Percentiles rank a stretch among this genome's conserved stretches.
These are phyloP conservation scores for Leptobrachium leishanense DNA, from an alignment of 2,113 vertebrate species.

Conservation along the genomic window DNA sequence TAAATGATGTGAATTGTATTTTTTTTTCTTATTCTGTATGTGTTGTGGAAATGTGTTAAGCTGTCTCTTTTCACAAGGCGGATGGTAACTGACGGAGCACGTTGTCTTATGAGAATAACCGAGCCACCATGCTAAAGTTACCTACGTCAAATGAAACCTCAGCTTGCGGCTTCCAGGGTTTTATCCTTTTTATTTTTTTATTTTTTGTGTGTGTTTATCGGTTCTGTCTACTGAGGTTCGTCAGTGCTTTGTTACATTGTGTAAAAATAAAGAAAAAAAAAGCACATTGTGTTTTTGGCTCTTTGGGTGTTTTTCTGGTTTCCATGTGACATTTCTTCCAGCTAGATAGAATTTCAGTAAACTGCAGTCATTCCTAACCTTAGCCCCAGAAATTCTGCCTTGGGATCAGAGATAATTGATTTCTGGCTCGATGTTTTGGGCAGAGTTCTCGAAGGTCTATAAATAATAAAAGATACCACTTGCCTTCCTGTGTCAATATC, in stretches of 20 bases:
- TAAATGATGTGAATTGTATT: slow-evolving; percentile 10
- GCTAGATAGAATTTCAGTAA: neutral
- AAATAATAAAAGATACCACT: slow-evolving; percentile 32
- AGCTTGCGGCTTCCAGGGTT: too few species aligned
- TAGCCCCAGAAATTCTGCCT: slow-evolving; percentile 28
- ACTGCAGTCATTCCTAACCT: slow-evolving; percentile 26
- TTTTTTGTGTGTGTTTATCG: too few species aligned
- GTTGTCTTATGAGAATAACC: too few species aligned
- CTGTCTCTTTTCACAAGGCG: neutral
- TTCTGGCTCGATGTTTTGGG: slow-evolving; percentile 39
- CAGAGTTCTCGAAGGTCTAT: slow-evolving; percentile 19
- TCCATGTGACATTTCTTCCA: neutral
- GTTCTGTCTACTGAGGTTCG: too few species aligned
- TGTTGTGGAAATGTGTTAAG: neutral
- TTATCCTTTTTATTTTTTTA: too few species aligned
- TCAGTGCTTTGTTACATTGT: neutral
- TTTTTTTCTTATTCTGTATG: neutral
- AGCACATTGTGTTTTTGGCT: slow-evolving; percentile 15
- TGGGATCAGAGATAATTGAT: slow-evolving; percentile 39
- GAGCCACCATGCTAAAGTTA: too few species aligned
- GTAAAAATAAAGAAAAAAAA: slow-evolving; percentile 5
- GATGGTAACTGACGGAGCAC: too few species aligned
- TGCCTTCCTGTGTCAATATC: slow-evolving; percentile 4
- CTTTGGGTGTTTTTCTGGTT: slow-evolving; percentile 9
- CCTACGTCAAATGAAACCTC: too few species aligned